Evolutionary conservation across 2,888 invertebrate species (phyloP).

Genomic region (Eumerus sabulonum): DNA sequence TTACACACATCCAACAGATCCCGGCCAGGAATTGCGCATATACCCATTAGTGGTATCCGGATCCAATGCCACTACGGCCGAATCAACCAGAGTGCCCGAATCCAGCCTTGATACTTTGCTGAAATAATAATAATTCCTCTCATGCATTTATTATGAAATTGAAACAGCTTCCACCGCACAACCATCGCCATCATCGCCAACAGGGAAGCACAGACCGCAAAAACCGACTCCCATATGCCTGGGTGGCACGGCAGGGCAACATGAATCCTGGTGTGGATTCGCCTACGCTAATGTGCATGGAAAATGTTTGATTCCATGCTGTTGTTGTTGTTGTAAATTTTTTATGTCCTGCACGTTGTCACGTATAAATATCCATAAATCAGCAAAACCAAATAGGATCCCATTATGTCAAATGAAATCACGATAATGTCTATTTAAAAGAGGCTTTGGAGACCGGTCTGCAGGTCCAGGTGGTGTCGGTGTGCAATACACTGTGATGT

Average conservation of each 20-base stretch:
- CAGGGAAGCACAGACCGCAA: slow-evolving; percentile 52
- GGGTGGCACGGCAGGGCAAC: slow-evolving; percentile 31
- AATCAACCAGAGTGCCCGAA: background rate
- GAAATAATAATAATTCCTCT: slow-evolving; percentile 67
- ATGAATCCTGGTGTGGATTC: slow-evolving; percentile 30
- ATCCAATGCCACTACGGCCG: background rate
- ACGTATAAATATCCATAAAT: slow-evolving; percentile 63
- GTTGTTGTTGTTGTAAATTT: background rate
- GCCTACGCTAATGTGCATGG: slow-evolving; percentile 1
- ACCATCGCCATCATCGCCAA: slow-evolving; percentile 51
- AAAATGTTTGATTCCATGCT: background rate
- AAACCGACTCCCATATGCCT: slow-evolving; percentile 50
- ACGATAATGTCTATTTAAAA: slow-evolving; percentile 44
- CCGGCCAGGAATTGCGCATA: background rate
- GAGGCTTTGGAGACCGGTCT: background rate
- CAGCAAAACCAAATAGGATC: slow-evolving; percentile 59
- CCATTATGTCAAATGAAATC: slow-evolving; percentile 63
- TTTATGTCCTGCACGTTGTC: slow-evolving; percentile 32
- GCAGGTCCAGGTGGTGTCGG: too few relatives aligned
- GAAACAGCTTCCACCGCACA: slow-evolving; percentile 55
- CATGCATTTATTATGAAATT: slow-evolving; percentile 67
- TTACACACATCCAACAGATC: background rate
- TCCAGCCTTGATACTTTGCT: slow-evolving; percentile 39
- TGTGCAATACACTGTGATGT: too few relatives aligned
- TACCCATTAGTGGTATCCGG: too few relatives aligned